Percentiles rank a stretch among this genome's conserved stretches.
These are phyloP conservation scores for Macrosteles quadrilineatus DNA, from an alignment of 1,140 invertebrate species.

Conservation along the genomic window DNA sequence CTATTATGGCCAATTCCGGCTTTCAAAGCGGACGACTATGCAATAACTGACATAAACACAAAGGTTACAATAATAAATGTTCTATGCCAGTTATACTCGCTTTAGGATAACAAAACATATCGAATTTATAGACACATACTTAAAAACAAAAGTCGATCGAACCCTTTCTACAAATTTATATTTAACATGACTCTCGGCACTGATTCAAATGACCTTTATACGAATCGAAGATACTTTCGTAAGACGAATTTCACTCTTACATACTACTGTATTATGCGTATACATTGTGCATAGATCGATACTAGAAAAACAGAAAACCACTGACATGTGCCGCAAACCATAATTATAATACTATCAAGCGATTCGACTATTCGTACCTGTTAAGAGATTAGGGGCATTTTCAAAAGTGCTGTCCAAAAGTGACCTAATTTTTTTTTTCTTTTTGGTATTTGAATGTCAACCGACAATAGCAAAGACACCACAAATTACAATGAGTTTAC, in stretches of 20 bases:
- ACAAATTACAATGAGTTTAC: constrained; percentile 4
- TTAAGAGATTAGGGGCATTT: not conserved
- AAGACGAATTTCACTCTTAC: not conserved
- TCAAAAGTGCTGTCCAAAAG: not conserved
- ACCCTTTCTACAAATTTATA: not conserved
- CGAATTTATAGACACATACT: not conserved
- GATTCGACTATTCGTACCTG: not conserved
- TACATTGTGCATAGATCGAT: constrained; percentile 11
- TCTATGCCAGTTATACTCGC: not conserved
- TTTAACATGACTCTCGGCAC: not conserved
- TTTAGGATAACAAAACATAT: not conserved
- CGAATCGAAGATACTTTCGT: not conserved
- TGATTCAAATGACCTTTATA: not conserved
- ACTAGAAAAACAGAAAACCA: not conserved
- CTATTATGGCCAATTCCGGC: not conserved
- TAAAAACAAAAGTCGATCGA: not conserved
- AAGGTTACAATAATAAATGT: not conserved
- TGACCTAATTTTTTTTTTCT: not conserved
- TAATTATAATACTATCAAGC: not conserved
- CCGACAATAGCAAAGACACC: constrained; percentile 12
- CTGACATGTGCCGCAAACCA: constrained; percentile 2
- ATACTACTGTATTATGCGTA: constrained; percentile 19
- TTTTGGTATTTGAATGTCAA: constrained; percentile 3
- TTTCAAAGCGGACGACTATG: not conserved
- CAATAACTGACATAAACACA: not conserved